Conservation (phyloP, 2,888 invertebrate species). For the Pemphredon lugubris region DNA sequence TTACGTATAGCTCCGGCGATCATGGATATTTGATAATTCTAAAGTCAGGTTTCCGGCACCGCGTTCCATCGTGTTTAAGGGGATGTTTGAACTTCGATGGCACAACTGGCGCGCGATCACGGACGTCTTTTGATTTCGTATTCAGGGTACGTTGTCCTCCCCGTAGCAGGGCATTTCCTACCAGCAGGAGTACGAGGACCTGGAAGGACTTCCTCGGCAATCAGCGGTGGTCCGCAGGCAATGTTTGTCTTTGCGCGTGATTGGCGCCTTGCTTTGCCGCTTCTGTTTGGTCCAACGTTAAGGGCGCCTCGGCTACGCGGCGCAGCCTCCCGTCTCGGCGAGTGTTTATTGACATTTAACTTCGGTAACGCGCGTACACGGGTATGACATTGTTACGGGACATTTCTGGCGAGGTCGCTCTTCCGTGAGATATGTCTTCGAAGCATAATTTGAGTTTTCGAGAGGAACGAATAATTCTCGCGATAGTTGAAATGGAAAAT, state of each 20-base stretch:
- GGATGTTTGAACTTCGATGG: slow-evolving; percentile 46
- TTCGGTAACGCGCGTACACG: slow-evolving; percentile 54
- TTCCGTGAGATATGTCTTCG: background rate
- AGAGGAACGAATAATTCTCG: background rate
- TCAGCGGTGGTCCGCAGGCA: slow-evolving; percentile 77
- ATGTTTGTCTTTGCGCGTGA: slow-evolving; percentile 80
- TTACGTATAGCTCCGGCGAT: too few relatives aligned
- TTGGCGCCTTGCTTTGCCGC: slow-evolving; percentile 77
- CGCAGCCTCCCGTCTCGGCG: slow-evolving; percentile 44
- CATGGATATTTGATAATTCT: too few relatives aligned
- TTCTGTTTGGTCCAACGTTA: slow-evolving; percentile 66
- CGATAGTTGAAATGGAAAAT: too few relatives aligned
- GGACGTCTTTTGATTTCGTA: slow-evolving; percentile 75
- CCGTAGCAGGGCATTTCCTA: slow-evolving; percentile 50
- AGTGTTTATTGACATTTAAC: slow-evolving; percentile 69
- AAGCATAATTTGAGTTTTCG: background rate
- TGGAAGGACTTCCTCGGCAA: slow-evolving; percentile 72
- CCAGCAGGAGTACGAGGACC: slow-evolving; percentile 67
- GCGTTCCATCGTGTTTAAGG: slow-evolving; percentile 25
- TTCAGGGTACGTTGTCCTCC: slow-evolving; percentile 71
- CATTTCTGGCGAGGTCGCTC: slow-evolving; percentile 13
- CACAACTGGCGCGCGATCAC: slow-evolving; percentile 45
- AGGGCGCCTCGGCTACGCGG: slow-evolving; percentile 47
- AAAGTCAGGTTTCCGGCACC: too few relatives aligned
- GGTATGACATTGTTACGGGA: slow-evolving; percentile 39